phyloP scores from a whole-genome alignment of 2,888 invertebrate species.

The Pedicia rivosa region DNA sequence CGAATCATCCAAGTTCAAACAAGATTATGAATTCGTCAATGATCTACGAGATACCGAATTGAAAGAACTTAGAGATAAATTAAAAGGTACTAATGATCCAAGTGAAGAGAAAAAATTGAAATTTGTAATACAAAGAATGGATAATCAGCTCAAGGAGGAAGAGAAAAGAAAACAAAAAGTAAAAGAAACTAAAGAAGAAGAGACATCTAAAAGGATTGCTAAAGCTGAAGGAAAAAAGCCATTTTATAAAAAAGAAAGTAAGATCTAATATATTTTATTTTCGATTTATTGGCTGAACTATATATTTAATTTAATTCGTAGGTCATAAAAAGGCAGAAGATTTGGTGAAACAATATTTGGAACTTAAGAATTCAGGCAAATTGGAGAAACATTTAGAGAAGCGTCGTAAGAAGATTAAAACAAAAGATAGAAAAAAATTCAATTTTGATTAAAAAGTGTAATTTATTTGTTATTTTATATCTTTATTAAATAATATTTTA shows the following conservation, averaged over 20 bases:
- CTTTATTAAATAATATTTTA: neutral
- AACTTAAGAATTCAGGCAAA: conserved; percentile 59
- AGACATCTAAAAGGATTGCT: conserved; percentile 37
- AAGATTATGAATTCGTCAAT: conserved; percentile 61
- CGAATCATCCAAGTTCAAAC: conserved; percentile 54
- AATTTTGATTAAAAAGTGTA: conserved; percentile 20
- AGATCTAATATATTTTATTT: conserved; percentile 18
- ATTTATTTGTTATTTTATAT: conserved; percentile 1
- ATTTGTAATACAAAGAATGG: conserved; percentile 54
- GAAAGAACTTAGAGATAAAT: conserved; percentile 39
- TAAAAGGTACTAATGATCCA: conserved; percentile 42
- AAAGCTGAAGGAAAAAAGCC: conserved; percentile 55
- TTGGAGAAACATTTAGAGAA: conserved; percentile 68
- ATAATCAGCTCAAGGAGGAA: conserved; percentile 60
- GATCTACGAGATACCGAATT: conserved; percentile 58
- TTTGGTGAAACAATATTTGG: conserved; percentile 64
- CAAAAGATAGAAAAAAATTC: conserved; percentile 29
- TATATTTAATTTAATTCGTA: conserved; percentile 30
- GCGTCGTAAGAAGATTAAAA: conserved; percentile 53
- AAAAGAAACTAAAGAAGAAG: conserved; percentile 36
- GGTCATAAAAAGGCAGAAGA: conserved; percentile 62
- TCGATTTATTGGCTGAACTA: conserved; percentile 14
- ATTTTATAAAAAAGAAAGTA: conserved; percentile 56
- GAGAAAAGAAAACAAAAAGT: conserved; percentile 39
- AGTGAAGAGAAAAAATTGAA: conserved; percentile 48